A percentile compares a stretch with the other conserved stretches of the same genome.
phyloP scores from a whole-genome alignment of 1,140 invertebrate genomes.

The Leguminivora glycinivorella region DNA sequence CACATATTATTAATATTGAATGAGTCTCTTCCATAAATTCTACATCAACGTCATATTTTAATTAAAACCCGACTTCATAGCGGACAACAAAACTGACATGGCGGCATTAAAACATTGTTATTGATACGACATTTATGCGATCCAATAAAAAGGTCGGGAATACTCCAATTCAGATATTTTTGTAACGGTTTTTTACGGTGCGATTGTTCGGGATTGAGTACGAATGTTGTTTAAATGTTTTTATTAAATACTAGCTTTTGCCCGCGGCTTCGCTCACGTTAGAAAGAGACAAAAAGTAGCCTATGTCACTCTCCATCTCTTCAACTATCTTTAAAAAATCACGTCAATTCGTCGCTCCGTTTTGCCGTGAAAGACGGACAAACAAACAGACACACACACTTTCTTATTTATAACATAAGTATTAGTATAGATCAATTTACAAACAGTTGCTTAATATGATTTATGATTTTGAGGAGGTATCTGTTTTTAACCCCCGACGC shows the following conservation, averaged over 20 bases:
- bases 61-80: constrained; percentile 13
- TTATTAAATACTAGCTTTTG: too few relatives aligned
- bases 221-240: neutral
- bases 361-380: too few relatives aligned
- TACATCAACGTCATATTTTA: constrained; percentile 11
- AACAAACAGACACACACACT: too few relatives aligned
- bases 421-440: neutral
- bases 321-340: too few relatives aligned
- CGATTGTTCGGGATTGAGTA: neutral
- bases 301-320: too few relatives aligned
- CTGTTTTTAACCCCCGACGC: too few relatives aligned
- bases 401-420: too few relatives aligned
- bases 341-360: too few relatives aligned
- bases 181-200: neutral
- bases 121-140: neutral
- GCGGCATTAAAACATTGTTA: neutral
- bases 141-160: neutral
- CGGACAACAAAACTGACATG: neutral
- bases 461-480: too few relatives aligned
- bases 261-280: too few relatives aligned
- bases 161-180: neutral
- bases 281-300: too few relatives aligned
- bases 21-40: neutral
- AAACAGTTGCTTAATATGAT: neutral
- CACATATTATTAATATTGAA: too few relatives aligned